These are phyloP conservation scores for Mormyrops attenuatus DNA, from an alignment of 2,797 vertebrate genomes.

Conservation along the genomic window DNA sequence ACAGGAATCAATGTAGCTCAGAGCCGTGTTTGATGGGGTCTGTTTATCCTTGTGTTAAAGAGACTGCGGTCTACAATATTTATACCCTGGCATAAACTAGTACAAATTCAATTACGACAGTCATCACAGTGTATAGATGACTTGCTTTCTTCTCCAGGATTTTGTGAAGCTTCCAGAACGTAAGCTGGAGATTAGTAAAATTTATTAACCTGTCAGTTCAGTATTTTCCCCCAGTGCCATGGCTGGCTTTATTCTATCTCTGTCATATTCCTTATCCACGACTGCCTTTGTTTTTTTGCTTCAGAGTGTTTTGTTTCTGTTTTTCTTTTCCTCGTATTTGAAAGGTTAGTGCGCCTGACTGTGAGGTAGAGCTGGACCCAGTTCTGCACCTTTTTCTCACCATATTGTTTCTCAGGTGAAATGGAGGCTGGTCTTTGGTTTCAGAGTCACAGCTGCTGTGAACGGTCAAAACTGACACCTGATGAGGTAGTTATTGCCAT, in stretches of 20 bases:
- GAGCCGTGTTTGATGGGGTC: slow-evolving; percentile 37
- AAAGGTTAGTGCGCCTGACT: neutral
- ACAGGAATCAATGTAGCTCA: slow-evolving; percentile 29
- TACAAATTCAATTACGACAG: slow-evolving; percentile 15
- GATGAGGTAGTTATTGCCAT: neutral
- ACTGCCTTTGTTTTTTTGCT: neutral
- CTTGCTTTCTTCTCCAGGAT: slow-evolving; percentile 2
- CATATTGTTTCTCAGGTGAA: neutral
- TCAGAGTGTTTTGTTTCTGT: neutral
- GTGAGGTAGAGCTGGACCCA: neutral
- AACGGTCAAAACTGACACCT: neutral
- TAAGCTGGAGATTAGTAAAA: neutral
- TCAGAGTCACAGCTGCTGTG: neutral
- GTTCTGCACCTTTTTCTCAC: neutral
- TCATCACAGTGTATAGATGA: neutral
- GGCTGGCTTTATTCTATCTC: neutral
- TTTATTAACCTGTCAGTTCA: neutral
- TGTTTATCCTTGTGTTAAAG: slow-evolving; percentile 36
- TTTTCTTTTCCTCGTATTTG: neutral
- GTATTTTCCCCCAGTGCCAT: neutral
- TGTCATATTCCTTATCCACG: neutral
- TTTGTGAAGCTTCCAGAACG: neutral
- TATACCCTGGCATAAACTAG: slow-evolving; percentile 31
- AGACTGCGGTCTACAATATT: slow-evolving; percentile 29
- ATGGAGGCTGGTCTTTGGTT: neutral